phyloP scores from a whole-genome alignment of 1,140 invertebrate species.

The Pseudobourletiella spinata region DNA sequence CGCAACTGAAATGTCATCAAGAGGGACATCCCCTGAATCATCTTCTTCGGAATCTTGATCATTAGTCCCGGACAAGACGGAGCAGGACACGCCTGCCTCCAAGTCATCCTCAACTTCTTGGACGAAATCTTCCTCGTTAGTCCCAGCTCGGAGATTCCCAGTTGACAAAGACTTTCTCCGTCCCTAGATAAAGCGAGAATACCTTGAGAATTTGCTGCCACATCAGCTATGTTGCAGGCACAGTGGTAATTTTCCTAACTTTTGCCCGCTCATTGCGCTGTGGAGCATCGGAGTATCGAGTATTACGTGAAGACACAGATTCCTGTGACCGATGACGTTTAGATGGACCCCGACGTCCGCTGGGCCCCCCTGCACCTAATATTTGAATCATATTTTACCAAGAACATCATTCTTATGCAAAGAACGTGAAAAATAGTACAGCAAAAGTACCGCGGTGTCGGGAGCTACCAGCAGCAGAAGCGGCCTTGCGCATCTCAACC shows the following conservation, averaged over 20 bases:
- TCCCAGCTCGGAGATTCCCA: conserved; percentile 29
- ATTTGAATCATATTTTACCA: too few species aligned
- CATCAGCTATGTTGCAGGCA: too few species aligned
- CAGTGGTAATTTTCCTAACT: too few species aligned
- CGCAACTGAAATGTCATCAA: conserved; percentile 21
- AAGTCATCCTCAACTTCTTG: conserved; percentile 25
- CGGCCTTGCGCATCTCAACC: too few species aligned
- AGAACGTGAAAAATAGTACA: too few species aligned
- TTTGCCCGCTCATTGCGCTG: background rate
- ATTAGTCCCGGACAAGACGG: conserved; percentile 28
- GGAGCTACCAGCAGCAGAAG: too few species aligned
- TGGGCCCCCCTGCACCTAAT: conserved; percentile 39
- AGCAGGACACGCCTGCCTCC: conserved; percentile 21
- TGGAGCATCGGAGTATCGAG: background rate
- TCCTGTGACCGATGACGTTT: conserved; percentile 29
- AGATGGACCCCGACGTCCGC: background rate
- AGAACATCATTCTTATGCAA: too few species aligned
- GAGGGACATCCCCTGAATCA: conserved; percentile 4
- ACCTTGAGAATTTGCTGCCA: background rate
- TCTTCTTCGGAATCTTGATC: conserved; percentile 23
- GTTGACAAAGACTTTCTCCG: conserved; percentile 36
- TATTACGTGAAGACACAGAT: conserved; percentile 28
- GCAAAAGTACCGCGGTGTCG: too few species aligned
- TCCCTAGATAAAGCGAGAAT: conserved; percentile 10
- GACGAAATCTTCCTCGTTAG: conserved; percentile 27